Percentiles rank a stretch among this genome's conserved stretches.
phyloP scores from a whole-genome alignment of 1,140 invertebrate genomes.

The Chymomyza costata region DNA sequence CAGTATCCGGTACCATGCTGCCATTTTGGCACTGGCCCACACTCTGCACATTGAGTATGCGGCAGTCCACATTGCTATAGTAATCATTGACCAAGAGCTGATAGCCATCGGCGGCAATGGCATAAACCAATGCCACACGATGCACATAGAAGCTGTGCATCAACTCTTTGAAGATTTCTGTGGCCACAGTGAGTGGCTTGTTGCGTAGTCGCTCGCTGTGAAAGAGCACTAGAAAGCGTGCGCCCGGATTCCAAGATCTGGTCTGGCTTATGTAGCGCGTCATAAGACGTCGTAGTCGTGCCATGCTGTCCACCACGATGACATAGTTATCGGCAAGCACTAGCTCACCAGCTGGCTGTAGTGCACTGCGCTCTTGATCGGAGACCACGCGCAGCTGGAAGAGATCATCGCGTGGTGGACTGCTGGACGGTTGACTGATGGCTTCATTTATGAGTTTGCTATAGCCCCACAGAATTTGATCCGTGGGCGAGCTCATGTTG shows the following conservation, averaged over 20 bases:
- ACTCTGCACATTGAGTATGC: conserved; percentile 42
- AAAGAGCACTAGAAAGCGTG: conserved; percentile 58
- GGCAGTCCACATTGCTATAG: conserved; percentile 57
- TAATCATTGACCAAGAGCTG: conserved; percentile 63
- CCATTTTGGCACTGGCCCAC: conserved; percentile 52
- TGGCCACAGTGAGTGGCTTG: conserved; percentile 31
- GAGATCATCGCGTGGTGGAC: conserved; percentile 7
- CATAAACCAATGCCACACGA: conserved; percentile 59
- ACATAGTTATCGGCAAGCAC: conserved; percentile 60
- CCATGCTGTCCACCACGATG: conserved; percentile 47
- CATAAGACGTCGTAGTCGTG: conserved; percentile 36
- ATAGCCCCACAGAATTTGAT: conserved; percentile 54
- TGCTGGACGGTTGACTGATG: conserved; percentile 22
- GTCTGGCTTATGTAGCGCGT: conserved; percentile 28
- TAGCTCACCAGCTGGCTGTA: conserved; percentile 24
- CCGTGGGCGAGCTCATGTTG: conserved; percentile 56
- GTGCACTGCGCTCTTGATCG: conserved; percentile 7
- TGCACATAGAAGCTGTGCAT: conserved; percentile 56
- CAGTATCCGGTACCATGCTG: conserved; percentile 14
- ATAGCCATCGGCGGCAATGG: conserved; percentile 41
- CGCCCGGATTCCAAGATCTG: conserved; percentile 69
- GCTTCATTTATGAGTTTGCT: conserved; percentile 48
- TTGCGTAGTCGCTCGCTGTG: conserved; percentile 34
- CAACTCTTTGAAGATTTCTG: conserved; percentile 44
- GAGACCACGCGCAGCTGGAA: conserved; percentile 57